Conservation (phyloP, 2,888 invertebrate species). For the Protophormia terraenovae region DNA sequence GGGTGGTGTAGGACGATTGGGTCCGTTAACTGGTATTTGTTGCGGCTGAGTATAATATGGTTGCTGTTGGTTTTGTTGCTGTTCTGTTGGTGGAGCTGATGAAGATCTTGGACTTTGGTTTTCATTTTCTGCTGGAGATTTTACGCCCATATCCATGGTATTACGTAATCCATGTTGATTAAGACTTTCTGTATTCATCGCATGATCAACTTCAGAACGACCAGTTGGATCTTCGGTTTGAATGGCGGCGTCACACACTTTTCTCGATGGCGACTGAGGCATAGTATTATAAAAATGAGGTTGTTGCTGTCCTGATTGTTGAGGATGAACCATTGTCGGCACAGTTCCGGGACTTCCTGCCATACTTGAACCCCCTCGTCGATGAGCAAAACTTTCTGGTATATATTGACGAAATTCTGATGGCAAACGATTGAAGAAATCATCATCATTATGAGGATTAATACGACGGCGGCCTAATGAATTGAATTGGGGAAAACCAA, state of each 20-base stretch:
- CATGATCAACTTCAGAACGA: conserved; percentile 75
- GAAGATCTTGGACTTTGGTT: conserved; percentile 86
- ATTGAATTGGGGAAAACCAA: conserved; percentile 79
- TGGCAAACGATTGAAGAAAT: conserved; percentile 80
- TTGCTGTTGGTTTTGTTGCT: conserved; percentile 76
- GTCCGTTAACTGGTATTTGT: conserved; percentile 70
- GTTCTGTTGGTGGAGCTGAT: conserved; percentile 88
- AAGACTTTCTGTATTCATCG: conserved; percentile 76
- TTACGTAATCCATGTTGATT: conserved; percentile 88
- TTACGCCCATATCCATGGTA: conserved; percentile 90
- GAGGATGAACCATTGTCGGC: conserved; percentile 57
- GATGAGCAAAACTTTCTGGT: conserved; percentile 78
- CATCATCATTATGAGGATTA: conserved; percentile 73
- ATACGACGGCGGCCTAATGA: conserved; percentile 77
- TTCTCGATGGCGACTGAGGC: conserved; percentile 75
- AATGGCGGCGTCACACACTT: conserved; percentile 81
- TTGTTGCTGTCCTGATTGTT: conserved; percentile 63
- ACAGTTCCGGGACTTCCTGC: conserved; percentile 33
- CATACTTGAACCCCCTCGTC: conserved; percentile 71
- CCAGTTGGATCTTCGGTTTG: conserved; percentile 79
- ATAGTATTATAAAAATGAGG: conserved; percentile 71
- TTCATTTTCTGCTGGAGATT: conserved; percentile 83
- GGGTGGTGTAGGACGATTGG: conserved; percentile 69
- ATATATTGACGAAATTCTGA: conserved; percentile 81
- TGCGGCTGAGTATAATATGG: conserved; percentile 59